These are phyloP conservation scores for Drosophila ficusphila DNA, from an alignment of 1,140 invertebrate genomes.

Conservation along the genomic window DNA sequence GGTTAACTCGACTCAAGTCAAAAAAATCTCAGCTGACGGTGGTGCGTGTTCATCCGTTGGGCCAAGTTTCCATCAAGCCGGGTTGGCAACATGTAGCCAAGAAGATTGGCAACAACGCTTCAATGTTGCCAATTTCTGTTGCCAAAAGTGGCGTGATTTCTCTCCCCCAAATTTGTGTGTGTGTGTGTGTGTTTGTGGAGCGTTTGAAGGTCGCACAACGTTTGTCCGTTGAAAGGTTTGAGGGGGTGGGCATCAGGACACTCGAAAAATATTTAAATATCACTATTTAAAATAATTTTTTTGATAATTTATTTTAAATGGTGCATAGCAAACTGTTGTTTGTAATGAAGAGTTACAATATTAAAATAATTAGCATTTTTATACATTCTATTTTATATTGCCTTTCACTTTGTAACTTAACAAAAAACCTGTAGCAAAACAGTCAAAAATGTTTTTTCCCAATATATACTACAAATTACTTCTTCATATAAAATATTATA, in stretches of 20 bases:
- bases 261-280: slow-evolving; percentile 10
- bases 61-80: slow-evolving; percentile 65
- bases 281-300: no score
- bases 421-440: background rate
- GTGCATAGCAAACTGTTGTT: no score
- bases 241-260: slow-evolving; percentile 2
- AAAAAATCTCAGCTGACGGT: slow-evolving; percentile 40
- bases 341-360: no score
- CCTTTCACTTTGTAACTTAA: no score
- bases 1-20: slow-evolving; percentile 26
- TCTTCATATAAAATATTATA: background rate
- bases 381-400: no score
- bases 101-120: slow-evolving; percentile 68
- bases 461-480: no score
- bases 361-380: no score
- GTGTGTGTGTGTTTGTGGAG: slow-evolving; percentile 37
- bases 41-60: slow-evolving; percentile 61
- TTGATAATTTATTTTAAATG: no score
- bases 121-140: slow-evolving; percentile 44
- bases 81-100: slow-evolving; percentile 45
- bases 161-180: slow-evolving; percentile 18
- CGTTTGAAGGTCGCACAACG: slow-evolving; percentile 72
- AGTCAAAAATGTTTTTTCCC: no score
- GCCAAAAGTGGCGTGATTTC: slow-evolving; percentile 54
- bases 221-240: slow-evolving; percentile 13